phyloP scores from a whole-genome alignment of 2,797 vertebrate species.

The Heliangelus exortis region DNA sequence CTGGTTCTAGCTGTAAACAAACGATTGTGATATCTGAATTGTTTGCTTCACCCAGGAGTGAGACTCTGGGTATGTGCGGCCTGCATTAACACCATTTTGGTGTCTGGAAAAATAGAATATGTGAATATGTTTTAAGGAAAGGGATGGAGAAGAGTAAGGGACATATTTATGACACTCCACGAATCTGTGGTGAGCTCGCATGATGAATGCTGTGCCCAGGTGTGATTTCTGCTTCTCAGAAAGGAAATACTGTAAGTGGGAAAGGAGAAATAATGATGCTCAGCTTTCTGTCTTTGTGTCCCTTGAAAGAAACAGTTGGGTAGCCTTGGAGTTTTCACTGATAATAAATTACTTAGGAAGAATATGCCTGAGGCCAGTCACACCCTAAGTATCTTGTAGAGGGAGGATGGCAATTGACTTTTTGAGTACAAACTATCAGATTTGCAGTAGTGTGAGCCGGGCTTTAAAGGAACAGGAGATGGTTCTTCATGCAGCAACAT shows the following conservation, averaged over 20 bases:
- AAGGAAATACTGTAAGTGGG: background rate
- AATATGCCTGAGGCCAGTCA: background rate
- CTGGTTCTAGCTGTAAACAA: background rate
- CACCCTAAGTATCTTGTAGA: background rate
- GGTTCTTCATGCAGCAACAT: accelerated
- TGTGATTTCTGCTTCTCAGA: background rate
- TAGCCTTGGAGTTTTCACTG: background rate
- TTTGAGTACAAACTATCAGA: background rate
- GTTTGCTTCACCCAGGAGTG: background rate
- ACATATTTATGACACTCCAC: background rate
- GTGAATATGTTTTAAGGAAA: background rate
- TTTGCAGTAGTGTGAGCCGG: background rate
- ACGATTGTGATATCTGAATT: background rate
- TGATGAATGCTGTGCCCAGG: background rate
- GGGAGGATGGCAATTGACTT: background rate
- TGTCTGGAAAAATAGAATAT: background rate
- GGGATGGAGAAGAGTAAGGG: background rate
- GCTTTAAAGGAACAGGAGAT: background rate
- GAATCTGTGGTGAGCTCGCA: background rate
- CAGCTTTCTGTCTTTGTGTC: background rate
- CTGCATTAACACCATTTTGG: background rate
- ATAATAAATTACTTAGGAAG: background rate
- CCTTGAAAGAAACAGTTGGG: background rate
- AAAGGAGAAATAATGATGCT: background rate
- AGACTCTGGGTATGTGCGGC: background rate